Base-by-base conservation (phyloP, 2,113 vertebrate species). In the Eleginops maclovinus region DNA sequence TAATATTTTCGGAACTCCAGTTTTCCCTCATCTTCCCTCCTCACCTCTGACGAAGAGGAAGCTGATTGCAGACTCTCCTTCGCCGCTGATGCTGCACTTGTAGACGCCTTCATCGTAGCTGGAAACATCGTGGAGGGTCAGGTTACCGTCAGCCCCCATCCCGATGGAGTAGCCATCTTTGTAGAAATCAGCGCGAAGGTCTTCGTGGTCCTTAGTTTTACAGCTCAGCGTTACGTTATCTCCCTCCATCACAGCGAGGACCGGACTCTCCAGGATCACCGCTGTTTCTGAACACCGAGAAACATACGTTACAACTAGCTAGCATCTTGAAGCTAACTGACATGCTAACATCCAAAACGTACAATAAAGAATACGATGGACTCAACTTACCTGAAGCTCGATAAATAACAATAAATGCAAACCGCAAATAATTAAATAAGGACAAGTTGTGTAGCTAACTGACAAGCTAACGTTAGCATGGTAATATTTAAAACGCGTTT, bases 51-150 rank as follows among this genome's bases (percentile, higher is more conserved):
- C 70, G 16, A 47, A 70, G 65, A 87, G 22, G 70, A 64, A 63
- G 77, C 74, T 75, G 69, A 0, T 0, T 46, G 44, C 13, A 72
- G 85, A 87, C 56, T 1, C 63, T 69, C 51, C 31, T 8, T 36
- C 81, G 13, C 4, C 14, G 0, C 9, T 7, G 49, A 54, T 54
- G 41, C 4, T 0, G 26, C 75, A 78, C 58, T 36, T 15, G 65
- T 77, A 77, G 26, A 41, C 19, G 26, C 72, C 72, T 75, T 49
- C 77, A 46, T 89, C 9, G 26, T 58, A 65, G 61, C 26, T 67
- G 50, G 85, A 83, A 9, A 86, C 14, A 2, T 4, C 1, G 9
- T 2, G 26, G 68, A 90, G 61, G 75, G 28, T 90, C 85, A 87
- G 82, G 77, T 74, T 41, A 9, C 41, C 64, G 24, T 36, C 0